Conservation (phyloP, 2,797 vertebrate genomes). For the Serranus cabrilla region DNA sequence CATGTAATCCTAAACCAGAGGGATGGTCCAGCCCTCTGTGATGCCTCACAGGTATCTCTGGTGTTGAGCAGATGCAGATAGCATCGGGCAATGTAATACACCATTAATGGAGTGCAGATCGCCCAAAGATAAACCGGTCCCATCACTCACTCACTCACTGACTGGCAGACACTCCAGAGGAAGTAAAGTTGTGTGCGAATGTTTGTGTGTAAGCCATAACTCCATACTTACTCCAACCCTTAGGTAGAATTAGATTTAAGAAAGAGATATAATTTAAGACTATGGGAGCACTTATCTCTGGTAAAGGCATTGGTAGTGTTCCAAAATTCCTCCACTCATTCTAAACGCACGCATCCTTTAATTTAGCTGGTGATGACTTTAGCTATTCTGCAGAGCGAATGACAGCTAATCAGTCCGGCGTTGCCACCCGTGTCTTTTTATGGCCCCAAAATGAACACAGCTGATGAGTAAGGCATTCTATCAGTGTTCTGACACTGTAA, state of each 20-base stretch:
- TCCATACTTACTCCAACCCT: slow-evolving; percentile 43
- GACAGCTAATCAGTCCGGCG: slow-evolving; percentile 68
- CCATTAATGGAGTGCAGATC: slow-evolving; percentile 64
- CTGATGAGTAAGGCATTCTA: slow-evolving; percentile 47
- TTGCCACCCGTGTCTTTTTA: slow-evolving; percentile 55
- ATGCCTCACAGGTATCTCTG: slow-evolving; percentile 31
- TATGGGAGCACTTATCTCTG: slow-evolving; percentile 44
- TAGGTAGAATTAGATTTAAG: slow-evolving; percentile 52
- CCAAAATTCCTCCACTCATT: slow-evolving; percentile 37
- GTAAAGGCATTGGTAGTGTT: slow-evolving; percentile 26
- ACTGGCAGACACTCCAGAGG: slow-evolving; percentile 30
- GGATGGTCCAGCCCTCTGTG: slow-evolving; percentile 4
- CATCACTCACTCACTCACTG: slow-evolving; percentile 55
- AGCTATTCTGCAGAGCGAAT: slow-evolving; percentile 53
- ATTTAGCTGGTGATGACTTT: slow-evolving; percentile 71
- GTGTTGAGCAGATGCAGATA: slow-evolving; percentile 54
- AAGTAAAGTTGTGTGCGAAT: slow-evolving; percentile 29
- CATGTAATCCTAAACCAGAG: background rate
- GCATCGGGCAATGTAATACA: slow-evolving; percentile 59
- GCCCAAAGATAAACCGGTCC: slow-evolving; percentile 61
- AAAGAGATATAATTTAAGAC: slow-evolving; percentile 43
- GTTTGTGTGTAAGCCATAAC: slow-evolving; percentile 27
- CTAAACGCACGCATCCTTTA: slow-evolving; percentile 50
- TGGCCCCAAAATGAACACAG: slow-evolving; percentile 44
- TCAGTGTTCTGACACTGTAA: slow-evolving; percentile 41